Evolutionary conservation across 2,113 vertebrate genomes (phyloP), one percentile per base, ranked within the genome.

Genomic region (Emydocephalus ijimae): DNA sequence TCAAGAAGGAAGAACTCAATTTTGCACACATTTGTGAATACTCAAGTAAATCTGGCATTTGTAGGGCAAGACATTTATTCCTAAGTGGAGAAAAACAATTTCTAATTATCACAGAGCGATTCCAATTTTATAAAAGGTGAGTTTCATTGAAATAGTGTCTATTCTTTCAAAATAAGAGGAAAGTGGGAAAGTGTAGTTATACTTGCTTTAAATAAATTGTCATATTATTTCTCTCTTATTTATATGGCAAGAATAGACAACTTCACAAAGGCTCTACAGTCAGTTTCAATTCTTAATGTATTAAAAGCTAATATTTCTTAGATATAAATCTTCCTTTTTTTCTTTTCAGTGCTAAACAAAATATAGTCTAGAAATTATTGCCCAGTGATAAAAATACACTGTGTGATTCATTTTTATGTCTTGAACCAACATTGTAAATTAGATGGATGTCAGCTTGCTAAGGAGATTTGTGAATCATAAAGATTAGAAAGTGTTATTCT

Each of bases 121-220:
- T 99, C 97, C 98, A 99, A 96, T 99, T 99, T 94, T 99, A 99
- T 95, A 99, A 99, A 96, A 99, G 99, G 99, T 99, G 91, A 96
- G 57, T 10, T 69, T 11, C 5, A 26, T 0, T 0, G 11, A 6
- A 21, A 93, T 90, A 91, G 54, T 12, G 45, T 87, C 45, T 11
- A 52, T 26, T 50, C 85, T 24, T 50, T 52, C 90, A 12, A 0
- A 0, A 0, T 5, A 89, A 55, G 34, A 48, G 74, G 61, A 59
- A 8, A 54, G 52, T 6, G 1, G 87, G 4, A n/a, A 6, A 55
- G 11, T 55, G 52, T 34, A 88, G 8, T 23, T 55, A 81, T 21
- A 43, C 1, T 81, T 81, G 21, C 18, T 81, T 81, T 43, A 81
- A 81, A 81, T 81, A 21, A 81, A 81, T 81, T 81, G 20, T 81